Evolutionary conservation across 2,888 invertebrate species (phyloP).

Genomic region (Marasmarcha lunaedactyla): DNA sequence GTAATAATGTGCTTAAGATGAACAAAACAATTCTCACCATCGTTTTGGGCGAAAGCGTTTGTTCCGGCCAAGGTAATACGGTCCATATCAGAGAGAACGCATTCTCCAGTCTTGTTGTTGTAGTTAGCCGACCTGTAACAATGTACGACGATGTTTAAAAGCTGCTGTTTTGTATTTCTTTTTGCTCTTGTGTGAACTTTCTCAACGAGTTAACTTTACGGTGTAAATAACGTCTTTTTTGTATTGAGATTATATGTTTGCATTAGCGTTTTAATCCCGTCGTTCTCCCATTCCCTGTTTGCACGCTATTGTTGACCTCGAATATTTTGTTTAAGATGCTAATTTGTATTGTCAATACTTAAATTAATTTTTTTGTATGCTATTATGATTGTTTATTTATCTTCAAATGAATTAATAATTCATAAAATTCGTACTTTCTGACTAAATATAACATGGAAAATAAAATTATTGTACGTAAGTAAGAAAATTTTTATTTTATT

Average conservation of each 20-base stretch:
- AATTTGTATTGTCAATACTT: no score
- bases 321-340: no score
- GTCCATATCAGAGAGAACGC: constrained; percentile 92
- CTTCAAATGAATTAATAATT: neutral
- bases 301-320: no score
- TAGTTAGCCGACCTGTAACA: constrained; percentile 89
- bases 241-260: constrained; percentile 6
- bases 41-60: constrained; percentile 78
- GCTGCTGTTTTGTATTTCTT: constrained; percentile 28
- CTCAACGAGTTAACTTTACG: constrained; percentile 27
- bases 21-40: constrained; percentile 45
- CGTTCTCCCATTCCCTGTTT: no score
- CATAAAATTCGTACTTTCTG: no score
- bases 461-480: no score
- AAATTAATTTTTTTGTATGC: no score
- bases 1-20: neutral
- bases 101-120: constrained; percentile 86
- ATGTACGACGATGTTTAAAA: constrained; percentile 25
- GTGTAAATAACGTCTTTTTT: constrained; percentile 2
- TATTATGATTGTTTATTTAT: neutral
- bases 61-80: constrained; percentile 88
- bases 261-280: no score
- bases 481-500: no score
- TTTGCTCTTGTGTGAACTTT: constrained; percentile 51
- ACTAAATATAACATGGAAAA: no score